Evolutionary conservation across 2,888 invertebrate species (phyloP).

Genomic region (Antheraea yamamai): DNA sequence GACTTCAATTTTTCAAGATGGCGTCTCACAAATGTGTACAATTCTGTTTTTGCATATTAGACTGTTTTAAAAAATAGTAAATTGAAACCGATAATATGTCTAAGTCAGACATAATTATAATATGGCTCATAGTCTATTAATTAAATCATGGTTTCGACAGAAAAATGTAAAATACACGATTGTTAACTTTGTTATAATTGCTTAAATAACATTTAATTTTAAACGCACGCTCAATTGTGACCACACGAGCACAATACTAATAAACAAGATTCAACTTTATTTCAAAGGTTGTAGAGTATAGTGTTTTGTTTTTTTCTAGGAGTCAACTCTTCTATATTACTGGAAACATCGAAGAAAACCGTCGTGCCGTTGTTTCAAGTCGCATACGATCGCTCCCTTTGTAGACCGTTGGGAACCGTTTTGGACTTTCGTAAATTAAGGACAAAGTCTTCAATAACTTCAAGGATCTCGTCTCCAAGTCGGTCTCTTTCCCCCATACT

Average conservation of each 20-base stretch:
- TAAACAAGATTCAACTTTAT: not conserved
- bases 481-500: conserved; percentile 51
- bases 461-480: conserved; percentile 51
- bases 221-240: not conserved
- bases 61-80: too few species aligned
- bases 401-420: conserved; percentile 71
- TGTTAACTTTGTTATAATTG: not conserved
- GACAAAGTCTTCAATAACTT: conserved; percentile 20
- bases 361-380: conserved; percentile 76
- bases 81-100: too few species aligned
- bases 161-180: not conserved
- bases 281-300: conserved; percentile 13
- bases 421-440: conserved; percentile 60
- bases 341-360: conserved; percentile 48
- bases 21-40: too few species aligned
- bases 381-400: conserved; percentile 70
- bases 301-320: conserved; percentile 71
- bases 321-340: conserved; percentile 48
- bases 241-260: not conserved
- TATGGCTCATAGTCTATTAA: too few species aligned
- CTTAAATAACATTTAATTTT: not conserved
- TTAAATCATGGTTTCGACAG: too few species aligned
- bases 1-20: too few species aligned
- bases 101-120: too few species aligned
- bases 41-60: too few species aligned